Conservation (phyloP, 1,140 invertebrate species). For the Polypedilum pembai region DNA sequence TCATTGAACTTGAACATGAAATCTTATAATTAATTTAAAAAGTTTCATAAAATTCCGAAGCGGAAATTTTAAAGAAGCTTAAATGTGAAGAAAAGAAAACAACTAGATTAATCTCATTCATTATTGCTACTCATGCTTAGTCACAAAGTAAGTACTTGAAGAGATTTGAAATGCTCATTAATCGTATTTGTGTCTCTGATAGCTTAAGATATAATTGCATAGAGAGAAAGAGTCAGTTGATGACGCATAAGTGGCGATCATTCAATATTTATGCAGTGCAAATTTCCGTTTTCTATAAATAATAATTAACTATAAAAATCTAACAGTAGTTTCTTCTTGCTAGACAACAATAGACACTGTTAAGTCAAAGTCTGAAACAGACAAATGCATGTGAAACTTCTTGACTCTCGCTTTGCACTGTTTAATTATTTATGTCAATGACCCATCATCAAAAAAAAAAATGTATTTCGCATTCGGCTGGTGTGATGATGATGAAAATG, state of each 20-base stretch:
- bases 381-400: background rate
- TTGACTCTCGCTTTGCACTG: background rate
- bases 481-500: constrained; percentile 11
- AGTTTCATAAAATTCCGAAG: too few species aligned
- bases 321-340: background rate
- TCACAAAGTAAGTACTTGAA: too few species aligned
- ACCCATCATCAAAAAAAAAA: constrained; percentile 6
- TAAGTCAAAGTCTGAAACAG: background rate
- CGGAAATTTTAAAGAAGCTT: too few species aligned
- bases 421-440: constrained; percentile 13
- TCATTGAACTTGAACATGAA: too few species aligned
- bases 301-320: background rate
- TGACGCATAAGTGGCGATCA: constrained; percentile 10
- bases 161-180: background rate
- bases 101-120: too few species aligned
- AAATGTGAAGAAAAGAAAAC: too few species aligned
- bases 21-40: too few species aligned
- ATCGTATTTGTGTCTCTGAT: background rate
- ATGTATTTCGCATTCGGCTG: background rate
- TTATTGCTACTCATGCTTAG: too few species aligned
- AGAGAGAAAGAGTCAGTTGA: background rate
- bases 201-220: background rate
- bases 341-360: background rate
- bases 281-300: background rate
- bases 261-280: constrained; percentile 4